phyloP scores from a whole-genome alignment of 2,888 invertebrate species.

The Frankliniella intonsa region DNA sequence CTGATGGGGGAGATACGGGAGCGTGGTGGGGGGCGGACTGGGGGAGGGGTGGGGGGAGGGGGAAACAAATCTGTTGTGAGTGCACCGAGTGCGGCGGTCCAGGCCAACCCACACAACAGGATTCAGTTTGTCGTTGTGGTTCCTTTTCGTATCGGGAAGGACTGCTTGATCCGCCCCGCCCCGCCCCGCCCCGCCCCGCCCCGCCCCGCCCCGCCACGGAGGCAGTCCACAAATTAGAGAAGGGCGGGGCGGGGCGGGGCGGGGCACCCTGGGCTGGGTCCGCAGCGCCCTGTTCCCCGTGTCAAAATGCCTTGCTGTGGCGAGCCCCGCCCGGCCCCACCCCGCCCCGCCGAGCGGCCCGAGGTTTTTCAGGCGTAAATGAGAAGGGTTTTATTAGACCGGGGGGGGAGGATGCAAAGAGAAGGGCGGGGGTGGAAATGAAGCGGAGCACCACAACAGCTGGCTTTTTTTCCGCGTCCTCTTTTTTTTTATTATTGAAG shows the following conservation, averaged over 20 bases:
- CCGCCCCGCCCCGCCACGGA: background rate
- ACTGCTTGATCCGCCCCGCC: background rate
- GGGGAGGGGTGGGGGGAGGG: no score
- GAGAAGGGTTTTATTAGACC: constrained; percentile 20
- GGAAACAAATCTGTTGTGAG: no score
- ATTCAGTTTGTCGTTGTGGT: background rate
- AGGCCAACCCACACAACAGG: no score
- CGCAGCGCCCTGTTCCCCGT: background rate
- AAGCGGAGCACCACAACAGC: constrained; percentile 8
- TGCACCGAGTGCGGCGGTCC: no score
- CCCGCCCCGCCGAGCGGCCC: background rate
- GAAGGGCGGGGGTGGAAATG: background rate
- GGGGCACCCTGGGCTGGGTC: background rate
- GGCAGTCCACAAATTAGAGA: background rate
- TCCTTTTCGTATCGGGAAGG: background rate
- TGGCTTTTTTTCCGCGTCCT: background rate
- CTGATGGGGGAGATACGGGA: no score
- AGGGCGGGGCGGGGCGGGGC: background rate
- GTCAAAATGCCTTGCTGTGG: background rate
- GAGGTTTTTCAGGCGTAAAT: constrained; percentile 18
- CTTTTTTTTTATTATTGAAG: background rate
- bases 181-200: background rate
- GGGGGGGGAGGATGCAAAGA: background rate
- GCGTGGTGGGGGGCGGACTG: no score
- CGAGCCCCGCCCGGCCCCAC: background rate